Base-by-base conservation (phyloP, 2,113 vertebrate genomes). In the Leuciscus idus region DNA sequence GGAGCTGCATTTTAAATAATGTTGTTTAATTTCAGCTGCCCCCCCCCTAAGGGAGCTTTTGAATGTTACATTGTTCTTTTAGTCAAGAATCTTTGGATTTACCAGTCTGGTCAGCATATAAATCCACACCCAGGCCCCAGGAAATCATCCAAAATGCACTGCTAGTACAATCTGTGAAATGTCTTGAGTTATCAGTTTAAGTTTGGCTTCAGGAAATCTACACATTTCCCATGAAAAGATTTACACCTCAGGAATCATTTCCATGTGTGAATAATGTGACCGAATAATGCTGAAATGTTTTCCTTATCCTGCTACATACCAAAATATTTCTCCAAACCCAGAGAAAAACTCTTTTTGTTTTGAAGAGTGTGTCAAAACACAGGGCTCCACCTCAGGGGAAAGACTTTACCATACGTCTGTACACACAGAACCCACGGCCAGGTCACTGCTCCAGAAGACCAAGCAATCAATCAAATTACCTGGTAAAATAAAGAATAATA, bases 171-270 rank as follows among this genome's bases (percentile, higher is more conserved):
- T 85, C 70, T 79, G 85, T 26, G 83, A 85, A 86, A 86, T 64
- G 83, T 89, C 86, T 88, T 77, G 64, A 86, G 86, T 91, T 89
- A 91, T 91, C 86, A 85, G 82, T 81, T 87, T 77, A 62, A 89
- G 55, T 88, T 85, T 89, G 88, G 89, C 87, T 83, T 87, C 86
- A 87, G 84, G 87, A 90, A 89, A 86, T 80, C 68, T 83, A 80
- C 90, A 90, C 81, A 83, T 88, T 90, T 91, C 89, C 89, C 91
- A 91, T 88, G 91, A 90, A 91, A 85, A 87, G 88, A 89, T 90
- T 91, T 87, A 88, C 80, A 84, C 87, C 88, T 87, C 46, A 85
- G 61, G 73, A 91, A 91, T 89, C 82, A 80, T 85, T 90, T 89
- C 91, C 91, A 91, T 91, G 91, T 91, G 91, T 87, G 89, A 88